Evolutionary conservation across 2,113 vertebrate species (phyloP).

Genomic region (Taxidea taxus): DNA sequence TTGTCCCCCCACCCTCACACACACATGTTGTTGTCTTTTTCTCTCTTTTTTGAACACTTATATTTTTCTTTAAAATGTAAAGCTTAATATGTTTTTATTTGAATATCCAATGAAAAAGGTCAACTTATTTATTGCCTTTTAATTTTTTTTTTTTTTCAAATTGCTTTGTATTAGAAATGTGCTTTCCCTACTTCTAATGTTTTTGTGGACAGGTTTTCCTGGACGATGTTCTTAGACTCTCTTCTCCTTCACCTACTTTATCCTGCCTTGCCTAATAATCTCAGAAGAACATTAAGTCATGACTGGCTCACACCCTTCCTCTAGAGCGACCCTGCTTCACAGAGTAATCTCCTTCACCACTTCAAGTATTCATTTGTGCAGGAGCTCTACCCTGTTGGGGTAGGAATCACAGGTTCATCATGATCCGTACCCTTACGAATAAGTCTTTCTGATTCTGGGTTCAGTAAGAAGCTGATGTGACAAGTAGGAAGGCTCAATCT

Average conservation of each 20-base stretch:
- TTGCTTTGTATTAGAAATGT: background rate
- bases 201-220: background rate
- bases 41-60: background rate
- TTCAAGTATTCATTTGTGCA: too few species aligned
- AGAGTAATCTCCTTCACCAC: too few species aligned
- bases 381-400: background rate
- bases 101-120: background rate
- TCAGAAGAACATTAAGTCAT: accelerated
- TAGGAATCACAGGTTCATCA: background rate
- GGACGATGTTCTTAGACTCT: too few species aligned
- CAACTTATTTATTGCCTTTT: background rate
- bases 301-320: background rate
- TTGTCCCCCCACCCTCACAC: background rate
- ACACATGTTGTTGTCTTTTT: background rate
- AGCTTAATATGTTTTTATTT: background rate
- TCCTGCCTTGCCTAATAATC: background rate
- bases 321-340: background rate
- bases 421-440: too few species aligned
- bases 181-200: background rate
- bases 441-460: too few species aligned
- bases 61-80: background rate
- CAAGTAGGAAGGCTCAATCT: background rate
- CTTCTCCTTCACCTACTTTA: background rate
- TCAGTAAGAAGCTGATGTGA: too few species aligned
- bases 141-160: background rate